Evolutionary conservation across 2,888 invertebrate species (phyloP), one percentile per base, ranked within the genome.

Genomic region (Erpobdella octoculata): DNA sequence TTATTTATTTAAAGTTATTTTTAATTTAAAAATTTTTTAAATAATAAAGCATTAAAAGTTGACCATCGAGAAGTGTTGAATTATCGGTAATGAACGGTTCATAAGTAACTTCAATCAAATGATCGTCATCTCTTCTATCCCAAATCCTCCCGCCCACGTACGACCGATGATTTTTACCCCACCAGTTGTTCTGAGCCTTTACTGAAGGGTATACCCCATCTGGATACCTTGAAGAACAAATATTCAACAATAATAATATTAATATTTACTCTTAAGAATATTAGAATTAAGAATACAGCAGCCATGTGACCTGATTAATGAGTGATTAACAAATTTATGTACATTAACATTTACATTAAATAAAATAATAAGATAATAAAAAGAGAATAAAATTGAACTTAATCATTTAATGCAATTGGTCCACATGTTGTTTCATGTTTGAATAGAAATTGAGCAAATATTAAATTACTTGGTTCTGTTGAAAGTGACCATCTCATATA

Each of bases 401-500:
- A n/a, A n/a, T n/a, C n/a, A n/a, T n/a, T n/a, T n/a, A n/a, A n/a
- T n/a, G n/a, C n/a, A n/a, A n/a, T n/a, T n/a, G n/a, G n/a, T n/a
- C n/a, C n/a, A n/a, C n/a, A n/a, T n/a, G n/a, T n/a, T n/a, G n/a
- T n/a, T n/a, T n/a, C n/a, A n/a, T n/a, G n/a, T n/a, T n/a, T n/a
- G n/a, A n/a, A n/a, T n/a, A n/a, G n/a, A n/a, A n/a, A n/a, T n/a
- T n/a, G n/a, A 53, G n/a, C 8, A 15, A 53, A 53, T 6, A 53
- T 53, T 21, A 53, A 53, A 78, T 80, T 77, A 74, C 75, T 74
- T 75, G 62, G 77, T 73, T 85, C 91, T 87, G 80, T 93, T 94
- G 73, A 92, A 91, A 0, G 96, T 93, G 59, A 94, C 89, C 86
- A 98, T 89, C 85, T 98, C 98, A 83, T 95, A 98, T 83, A 94